A percentile compares a stretch with the other conserved stretches of the same genome.
Evolutionary conservation across 2,888 invertebrate genomes (phyloP).

Genomic region (Peribatodes rhomboidaria): DNA sequence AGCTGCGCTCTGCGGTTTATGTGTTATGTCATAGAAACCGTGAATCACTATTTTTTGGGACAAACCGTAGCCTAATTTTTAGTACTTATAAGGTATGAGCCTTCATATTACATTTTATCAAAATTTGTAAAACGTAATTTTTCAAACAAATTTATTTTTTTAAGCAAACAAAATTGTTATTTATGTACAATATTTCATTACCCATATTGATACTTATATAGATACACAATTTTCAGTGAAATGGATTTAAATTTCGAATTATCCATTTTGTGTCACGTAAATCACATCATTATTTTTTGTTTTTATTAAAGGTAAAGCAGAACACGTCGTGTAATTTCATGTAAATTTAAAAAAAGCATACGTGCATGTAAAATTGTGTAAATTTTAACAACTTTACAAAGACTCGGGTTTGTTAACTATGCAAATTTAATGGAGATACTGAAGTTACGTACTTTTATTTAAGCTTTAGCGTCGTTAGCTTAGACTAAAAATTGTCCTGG

Average conservation of each 20-base stretch:
- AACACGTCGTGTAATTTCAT: conserved; percentile 27
- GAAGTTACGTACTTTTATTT: conserved; percentile 19
- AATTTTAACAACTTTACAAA: conserved; percentile 32
- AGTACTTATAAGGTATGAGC: too few species aligned
- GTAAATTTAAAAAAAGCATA: conserved; percentile 30
- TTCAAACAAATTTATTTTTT: too few species aligned
- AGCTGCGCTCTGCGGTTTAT: too few species aligned
- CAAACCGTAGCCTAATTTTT: too few species aligned
- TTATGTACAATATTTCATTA: too few species aligned
- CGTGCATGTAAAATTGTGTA: conserved; percentile 34
- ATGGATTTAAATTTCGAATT: background rate
- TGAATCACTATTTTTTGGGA: too few species aligned
- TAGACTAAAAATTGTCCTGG: conserved; percentile 6
- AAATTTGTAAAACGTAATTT: too few species aligned
- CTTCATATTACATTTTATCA: too few species aligned
- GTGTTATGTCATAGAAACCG: too few species aligned
- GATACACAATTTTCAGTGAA: too few species aligned
- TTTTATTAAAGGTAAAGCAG: background rate
- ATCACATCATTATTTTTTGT: conserved; percentile 3
- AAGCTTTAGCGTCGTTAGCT: conserved; percentile 5
- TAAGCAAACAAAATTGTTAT: too few species aligned
- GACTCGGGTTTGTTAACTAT: conserved; percentile 32
- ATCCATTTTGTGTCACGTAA: background rate
- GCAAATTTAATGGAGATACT: conserved; percentile 28
- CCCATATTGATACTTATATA: too few species aligned